Percentiles rank a stretch among this genome's conserved stretches.
phyloP scores from a whole-genome alignment of 2,888 invertebrate genomes.

The Calameuta filiformis region DNA sequence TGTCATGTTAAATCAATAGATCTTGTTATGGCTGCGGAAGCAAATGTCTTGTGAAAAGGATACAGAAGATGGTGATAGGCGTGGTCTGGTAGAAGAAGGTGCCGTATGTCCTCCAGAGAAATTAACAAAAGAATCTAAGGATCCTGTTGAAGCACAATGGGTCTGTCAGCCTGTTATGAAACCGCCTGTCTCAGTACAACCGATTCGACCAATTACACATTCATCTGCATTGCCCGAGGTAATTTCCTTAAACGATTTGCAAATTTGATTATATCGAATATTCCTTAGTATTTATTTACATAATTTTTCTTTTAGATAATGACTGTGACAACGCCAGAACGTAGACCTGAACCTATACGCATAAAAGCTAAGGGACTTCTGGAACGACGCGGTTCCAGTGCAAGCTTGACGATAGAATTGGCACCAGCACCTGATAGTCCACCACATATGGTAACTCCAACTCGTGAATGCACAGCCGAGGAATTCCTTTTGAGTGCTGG shows the following conservation, averaged over 20 bases:
- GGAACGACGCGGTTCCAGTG: slow-evolving; percentile 90
- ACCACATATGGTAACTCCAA: slow-evolving; percentile 68
- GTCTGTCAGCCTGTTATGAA: slow-evolving; percentile 48
- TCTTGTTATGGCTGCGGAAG: slow-evolving; percentile 65
- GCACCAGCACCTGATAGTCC: slow-evolving; percentile 57
- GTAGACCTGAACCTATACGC: slow-evolving; percentile 66
- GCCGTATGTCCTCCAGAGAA: slow-evolving; percentile 49
- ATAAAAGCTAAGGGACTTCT: slow-evolving; percentile 76
- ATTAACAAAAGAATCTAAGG: slow-evolving; percentile 46
- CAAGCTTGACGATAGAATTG: slow-evolving; percentile 87
- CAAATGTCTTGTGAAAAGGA: slow-evolving; percentile 66
- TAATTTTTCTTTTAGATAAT: slow-evolving; percentile 40
- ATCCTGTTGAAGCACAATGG: slow-evolving; percentile 57
- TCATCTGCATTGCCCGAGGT: slow-evolving; percentile 51
- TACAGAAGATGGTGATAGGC: slow-evolving; percentile 62
- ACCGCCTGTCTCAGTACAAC: slow-evolving; percentile 37
- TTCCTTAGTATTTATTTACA: background rate
- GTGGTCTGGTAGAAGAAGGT: slow-evolving; percentile 62
- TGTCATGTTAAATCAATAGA: slow-evolving; percentile 31
- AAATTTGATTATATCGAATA: background rate
- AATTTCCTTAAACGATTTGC: slow-evolving; percentile 7
- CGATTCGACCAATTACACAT: slow-evolving; percentile 29
- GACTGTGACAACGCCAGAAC: slow-evolving; percentile 51
- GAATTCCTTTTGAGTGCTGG: slow-evolving; percentile 71
- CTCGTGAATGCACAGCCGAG: slow-evolving; percentile 70